phyloP scores from a whole-genome alignment of 1,140 invertebrate genomes.

The Trinorchestia longiramus region DNA sequence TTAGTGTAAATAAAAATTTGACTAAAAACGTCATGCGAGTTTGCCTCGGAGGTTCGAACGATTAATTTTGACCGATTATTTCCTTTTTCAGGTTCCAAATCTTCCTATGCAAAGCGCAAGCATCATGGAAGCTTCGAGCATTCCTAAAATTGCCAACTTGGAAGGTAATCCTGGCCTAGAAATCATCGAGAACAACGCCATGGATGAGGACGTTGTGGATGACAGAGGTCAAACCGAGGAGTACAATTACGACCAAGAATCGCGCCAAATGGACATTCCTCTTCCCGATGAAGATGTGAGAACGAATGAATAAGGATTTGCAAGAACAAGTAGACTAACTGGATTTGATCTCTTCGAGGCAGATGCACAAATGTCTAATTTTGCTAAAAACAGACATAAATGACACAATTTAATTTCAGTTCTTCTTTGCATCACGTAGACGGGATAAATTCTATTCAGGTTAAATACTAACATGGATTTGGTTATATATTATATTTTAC shows the following conservation, averaged over 20 bases:
- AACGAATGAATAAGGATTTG: neutral
- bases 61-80: neutral
- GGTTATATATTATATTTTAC: too few species aligned
- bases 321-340: neutral
- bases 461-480: too few species aligned
- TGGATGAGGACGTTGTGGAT: neutral
- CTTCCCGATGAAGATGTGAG: constrained; percentile 29
- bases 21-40: neutral
- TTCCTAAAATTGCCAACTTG: constrained; percentile 13
- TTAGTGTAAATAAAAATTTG: neutral
- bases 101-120: constrained; percentile 37
- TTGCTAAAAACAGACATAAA: too few species aligned
- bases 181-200: constrained; percentile 37
- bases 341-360: too few species aligned
- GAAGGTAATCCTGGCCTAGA: neutral
- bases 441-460: too few species aligned
- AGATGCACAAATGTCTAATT: too few species aligned
- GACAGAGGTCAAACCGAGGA: neutral
- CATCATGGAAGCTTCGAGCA: constrained; percentile 30
- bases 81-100: constrained; percentile 29
- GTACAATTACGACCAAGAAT: constrained; percentile 24
- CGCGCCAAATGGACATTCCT: constrained; percentile 39
- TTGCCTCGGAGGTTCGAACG: neutral
- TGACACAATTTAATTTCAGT: too few species aligned
- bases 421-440: too few species aligned